Conservation (phyloP, 2,113 vertebrate species). For the Burhinus bistriatus region DNA sequence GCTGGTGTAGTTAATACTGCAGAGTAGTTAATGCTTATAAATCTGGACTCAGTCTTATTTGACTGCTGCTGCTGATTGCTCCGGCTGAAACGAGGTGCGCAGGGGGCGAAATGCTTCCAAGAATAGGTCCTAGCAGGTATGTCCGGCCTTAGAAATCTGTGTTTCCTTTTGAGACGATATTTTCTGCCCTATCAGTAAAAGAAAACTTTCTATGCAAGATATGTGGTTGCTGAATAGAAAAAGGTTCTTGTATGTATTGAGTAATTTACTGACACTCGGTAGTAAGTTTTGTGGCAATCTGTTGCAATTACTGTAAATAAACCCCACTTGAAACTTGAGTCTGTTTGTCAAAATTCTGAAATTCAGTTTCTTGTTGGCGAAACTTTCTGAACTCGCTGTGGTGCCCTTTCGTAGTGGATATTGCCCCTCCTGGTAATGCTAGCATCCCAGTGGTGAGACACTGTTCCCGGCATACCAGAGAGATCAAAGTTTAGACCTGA, state of each 20-base stretch:
- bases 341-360: not conserved
- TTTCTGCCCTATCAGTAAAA: conserved; percentile 13
- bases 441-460: not conserved
- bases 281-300: not conserved
- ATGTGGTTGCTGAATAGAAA: conserved; percentile 1
- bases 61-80: not conserved
- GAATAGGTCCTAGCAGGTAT: not conserved
- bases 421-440: not conserved
- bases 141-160: not conserved
- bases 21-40: not conserved
- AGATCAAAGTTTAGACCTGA: not conserved
- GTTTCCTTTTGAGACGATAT: not conserved
- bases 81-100: not conserved
- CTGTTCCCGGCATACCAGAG: fast-evolving
- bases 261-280: conserved; percentile 26
- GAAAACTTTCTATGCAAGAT: not conserved
- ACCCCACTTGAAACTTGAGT: conserved; percentile 19
- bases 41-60: not conserved
- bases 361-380: not conserved
- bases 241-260: not conserved
- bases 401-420: not conserved
- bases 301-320: conserved; percentile 43
- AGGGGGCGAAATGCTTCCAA: not conserved
- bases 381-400: not conserved
- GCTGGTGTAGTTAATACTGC: not conserved